Conservation (phyloP, 2,888 invertebrate species). For the Miltochrista miniata region DNA sequence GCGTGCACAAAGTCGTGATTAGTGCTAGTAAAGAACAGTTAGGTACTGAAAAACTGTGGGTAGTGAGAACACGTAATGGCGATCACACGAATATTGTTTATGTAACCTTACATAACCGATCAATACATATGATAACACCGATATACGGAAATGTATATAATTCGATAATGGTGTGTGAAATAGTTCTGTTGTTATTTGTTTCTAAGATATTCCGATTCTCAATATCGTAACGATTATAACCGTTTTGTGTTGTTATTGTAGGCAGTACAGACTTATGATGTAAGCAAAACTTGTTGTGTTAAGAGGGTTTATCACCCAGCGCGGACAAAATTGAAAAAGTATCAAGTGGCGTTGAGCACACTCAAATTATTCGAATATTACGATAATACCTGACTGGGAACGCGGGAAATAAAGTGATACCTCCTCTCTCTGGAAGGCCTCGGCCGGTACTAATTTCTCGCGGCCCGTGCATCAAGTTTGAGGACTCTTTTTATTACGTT, state of each 20-base stretch:
- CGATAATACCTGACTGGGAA: too few species aligned
- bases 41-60: conserved; percentile 36
- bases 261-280: too few species aligned
- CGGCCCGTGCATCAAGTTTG: too few species aligned
- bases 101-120: conserved; percentile 7
- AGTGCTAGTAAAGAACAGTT: conserved; percentile 21
- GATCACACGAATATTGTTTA: conserved; percentile 30
- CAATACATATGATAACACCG: not conserved
- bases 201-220: not conserved
- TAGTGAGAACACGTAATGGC: conserved; percentile 14
- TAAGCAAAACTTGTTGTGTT: too few species aligned
- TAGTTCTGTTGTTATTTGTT: conserved; percentile 6
- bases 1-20: conserved; percentile 21
- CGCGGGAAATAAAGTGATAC: too few species aligned
- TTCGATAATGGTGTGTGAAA: conserved; percentile 7
- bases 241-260: not conserved
- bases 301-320: too few species aligned
- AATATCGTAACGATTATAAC: not conserved
- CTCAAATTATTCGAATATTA: too few species aligned
- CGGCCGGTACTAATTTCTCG: too few species aligned
- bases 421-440: too few species aligned
- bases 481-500: too few species aligned
- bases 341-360: too few species aligned
- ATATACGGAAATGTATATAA: conserved; percentile 1
- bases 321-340: too few species aligned